Conservation (phyloP, 2,797 vertebrate species). For the Tinamus major region DNA sequence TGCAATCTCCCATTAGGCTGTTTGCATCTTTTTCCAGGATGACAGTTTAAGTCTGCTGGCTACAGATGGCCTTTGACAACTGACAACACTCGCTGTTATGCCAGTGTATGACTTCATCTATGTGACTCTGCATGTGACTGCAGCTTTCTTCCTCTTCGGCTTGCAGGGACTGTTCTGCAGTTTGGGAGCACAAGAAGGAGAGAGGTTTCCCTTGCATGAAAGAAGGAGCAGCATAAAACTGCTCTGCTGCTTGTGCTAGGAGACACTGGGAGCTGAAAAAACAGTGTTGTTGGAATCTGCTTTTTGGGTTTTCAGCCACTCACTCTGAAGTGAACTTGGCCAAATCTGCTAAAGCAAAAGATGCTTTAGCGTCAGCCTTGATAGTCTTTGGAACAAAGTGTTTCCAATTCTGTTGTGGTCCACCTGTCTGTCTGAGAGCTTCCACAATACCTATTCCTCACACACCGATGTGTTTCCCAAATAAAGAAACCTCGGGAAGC, state of each 20-base stretch:
- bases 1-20: conserved; percentile 51
- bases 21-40: conserved; percentile 66
- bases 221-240: conserved; percentile 5
- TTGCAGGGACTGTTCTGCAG: conserved; percentile 23
- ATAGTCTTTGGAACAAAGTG: neutral
- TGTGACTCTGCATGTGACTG: conserved; percentile 67
- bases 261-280: neutral
- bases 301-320: neutral
- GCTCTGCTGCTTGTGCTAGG: neutral
- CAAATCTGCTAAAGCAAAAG: neutral
- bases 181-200: neutral
- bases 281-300: neutral
- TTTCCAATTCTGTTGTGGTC: neutral
- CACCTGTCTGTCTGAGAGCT: neutral
- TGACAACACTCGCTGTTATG: conserved; percentile 66
- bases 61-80: conserved; percentile 74
- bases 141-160: conserved; percentile 61
- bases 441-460: neutral
- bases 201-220: conserved; percentile 6
- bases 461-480: neutral
- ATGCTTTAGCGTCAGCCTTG: neutral
- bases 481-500: neutral
- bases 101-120: conserved; percentile 73
- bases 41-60: conserved; percentile 64
- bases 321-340: neutral